phyloP scores from a whole-genome alignment of 2,113 vertebrate species.

The Cinclus cinclus region DNA sequence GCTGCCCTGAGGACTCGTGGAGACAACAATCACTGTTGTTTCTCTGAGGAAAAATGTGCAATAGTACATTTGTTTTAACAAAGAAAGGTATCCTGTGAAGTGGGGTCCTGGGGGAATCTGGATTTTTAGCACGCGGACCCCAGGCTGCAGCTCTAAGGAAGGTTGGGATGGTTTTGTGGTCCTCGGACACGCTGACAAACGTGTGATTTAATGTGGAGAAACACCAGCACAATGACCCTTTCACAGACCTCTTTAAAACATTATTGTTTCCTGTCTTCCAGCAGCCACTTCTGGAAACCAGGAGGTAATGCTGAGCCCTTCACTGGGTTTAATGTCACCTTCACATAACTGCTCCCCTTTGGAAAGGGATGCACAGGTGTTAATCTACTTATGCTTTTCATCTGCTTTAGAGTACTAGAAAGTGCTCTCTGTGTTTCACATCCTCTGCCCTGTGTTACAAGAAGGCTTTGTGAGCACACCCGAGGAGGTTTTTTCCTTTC shows the following conservation, averaged over 20 bases:
- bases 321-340: constrained; percentile 38
- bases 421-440: not conserved
- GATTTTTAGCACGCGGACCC: constrained; percentile 32
- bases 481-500: not conserved
- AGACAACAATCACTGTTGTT: constrained; percentile 58
- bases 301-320: constrained; percentile 7
- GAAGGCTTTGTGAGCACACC: not conserved
- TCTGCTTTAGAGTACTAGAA: not conserved
- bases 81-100: not conserved
- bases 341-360: not conserved
- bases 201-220: constrained; percentile 53
- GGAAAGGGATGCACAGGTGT: constrained; percentile 48
- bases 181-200: constrained; percentile 62
- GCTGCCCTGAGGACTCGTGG: not conserved
- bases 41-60: constrained; percentile 18
- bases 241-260: constrained; percentile 44
- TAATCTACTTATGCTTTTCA: constrained; percentile 32
- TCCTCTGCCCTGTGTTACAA: not conserved
- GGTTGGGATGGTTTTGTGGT: constrained; percentile 47
- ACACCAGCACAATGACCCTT: constrained; percentile 58
- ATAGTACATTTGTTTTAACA: constrained; percentile 44
- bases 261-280: constrained; percentile 61
- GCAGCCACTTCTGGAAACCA: constrained; percentile 4
- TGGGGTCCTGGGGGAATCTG: constrained; percentile 35
- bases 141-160: constrained; percentile 33